A percentile compares a stretch with the other conserved stretches of the same genome.
Conservation (phyloP, 53 echinoderm and acorn worm species). For the Hippasteria phrygiana region DNA sequence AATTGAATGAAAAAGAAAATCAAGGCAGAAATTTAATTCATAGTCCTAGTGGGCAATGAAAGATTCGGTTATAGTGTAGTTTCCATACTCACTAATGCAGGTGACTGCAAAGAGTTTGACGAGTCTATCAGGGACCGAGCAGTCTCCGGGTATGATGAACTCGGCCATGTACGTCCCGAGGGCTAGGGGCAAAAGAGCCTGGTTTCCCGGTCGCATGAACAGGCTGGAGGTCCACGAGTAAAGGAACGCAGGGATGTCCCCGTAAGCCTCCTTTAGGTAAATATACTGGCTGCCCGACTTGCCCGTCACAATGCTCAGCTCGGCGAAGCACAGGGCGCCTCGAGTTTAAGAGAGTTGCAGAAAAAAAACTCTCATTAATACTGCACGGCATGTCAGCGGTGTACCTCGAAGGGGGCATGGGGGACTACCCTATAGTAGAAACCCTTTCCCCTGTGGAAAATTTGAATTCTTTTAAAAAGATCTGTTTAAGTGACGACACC, state of each 20-base stretch:
- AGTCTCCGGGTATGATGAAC: conserved; percentile 23
- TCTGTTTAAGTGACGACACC: too few species aligned
- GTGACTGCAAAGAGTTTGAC: conserved; percentile 24
- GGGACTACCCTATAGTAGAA: too few species aligned
- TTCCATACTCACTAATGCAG: not conserved
- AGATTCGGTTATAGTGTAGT: too few species aligned
- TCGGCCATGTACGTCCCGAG: conserved; percentile 89
- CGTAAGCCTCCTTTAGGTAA: conserved; percentile 83
- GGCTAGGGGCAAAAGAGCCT: conserved; percentile 79
- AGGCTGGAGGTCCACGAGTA: conserved; percentile 92
- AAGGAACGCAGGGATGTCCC: conserved; percentile 84
- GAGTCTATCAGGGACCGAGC: conserved; percentile 9
- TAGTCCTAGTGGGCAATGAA: too few species aligned
- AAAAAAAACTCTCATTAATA: too few species aligned
- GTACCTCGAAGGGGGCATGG: too few species aligned
- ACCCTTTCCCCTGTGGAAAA: too few species aligned
- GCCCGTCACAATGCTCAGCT: conserved; percentile 81
- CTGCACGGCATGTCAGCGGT: too few species aligned
- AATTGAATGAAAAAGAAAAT: not conserved
- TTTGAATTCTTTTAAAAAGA: too few species aligned
- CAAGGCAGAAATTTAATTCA: not conserved
- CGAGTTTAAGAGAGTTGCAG: not conserved
- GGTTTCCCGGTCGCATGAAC: conserved; percentile 80
- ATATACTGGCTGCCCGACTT: conserved; percentile 91
- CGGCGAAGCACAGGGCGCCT: conserved; percentile 88